phyloP scores from a whole-genome alignment of 2,113 vertebrate genomes.

The Catharus bicknelli region DNA sequence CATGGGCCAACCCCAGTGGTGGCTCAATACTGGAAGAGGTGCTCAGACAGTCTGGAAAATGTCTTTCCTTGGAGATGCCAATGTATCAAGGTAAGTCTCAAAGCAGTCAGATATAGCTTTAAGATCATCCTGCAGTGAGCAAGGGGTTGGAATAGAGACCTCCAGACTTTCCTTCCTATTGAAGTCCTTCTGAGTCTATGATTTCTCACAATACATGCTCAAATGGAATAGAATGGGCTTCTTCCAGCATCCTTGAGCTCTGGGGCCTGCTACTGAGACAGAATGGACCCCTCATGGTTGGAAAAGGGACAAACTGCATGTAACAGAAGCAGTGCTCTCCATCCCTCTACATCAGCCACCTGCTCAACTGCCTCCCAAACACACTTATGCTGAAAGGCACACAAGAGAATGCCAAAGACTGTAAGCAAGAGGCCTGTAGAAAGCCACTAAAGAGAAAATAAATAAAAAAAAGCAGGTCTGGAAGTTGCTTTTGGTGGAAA shows the following conservation, averaged over 20 bases:
- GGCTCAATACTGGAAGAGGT: background rate
- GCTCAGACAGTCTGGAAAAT: background rate
- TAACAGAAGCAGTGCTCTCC: background rate
- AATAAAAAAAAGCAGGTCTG: background rate
- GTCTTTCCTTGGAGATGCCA: background rate
- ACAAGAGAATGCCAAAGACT: background rate
- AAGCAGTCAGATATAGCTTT: background rate
- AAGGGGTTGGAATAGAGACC: background rate
- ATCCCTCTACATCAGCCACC: background rate
- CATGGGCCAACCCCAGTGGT: rapidly evolving
- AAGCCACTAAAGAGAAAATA: background rate
- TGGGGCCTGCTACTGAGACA: background rate
- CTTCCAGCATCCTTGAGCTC: background rate
- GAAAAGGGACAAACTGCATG: background rate
- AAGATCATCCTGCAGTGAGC: background rate
- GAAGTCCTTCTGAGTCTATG: background rate
- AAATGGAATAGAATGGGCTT: background rate
- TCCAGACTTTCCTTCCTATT: background rate
- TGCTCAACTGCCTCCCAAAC: background rate
- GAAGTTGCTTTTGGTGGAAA: background rate
- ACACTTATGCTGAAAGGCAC: background rate
- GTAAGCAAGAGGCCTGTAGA: background rate
- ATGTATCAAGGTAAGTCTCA: background rate
- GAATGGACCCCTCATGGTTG: rapidly evolving
- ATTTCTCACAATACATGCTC: background rate